phyloP scores from a whole-genome alignment of 2,888 invertebrate species.

The Coleophora deauratella region DNA sequence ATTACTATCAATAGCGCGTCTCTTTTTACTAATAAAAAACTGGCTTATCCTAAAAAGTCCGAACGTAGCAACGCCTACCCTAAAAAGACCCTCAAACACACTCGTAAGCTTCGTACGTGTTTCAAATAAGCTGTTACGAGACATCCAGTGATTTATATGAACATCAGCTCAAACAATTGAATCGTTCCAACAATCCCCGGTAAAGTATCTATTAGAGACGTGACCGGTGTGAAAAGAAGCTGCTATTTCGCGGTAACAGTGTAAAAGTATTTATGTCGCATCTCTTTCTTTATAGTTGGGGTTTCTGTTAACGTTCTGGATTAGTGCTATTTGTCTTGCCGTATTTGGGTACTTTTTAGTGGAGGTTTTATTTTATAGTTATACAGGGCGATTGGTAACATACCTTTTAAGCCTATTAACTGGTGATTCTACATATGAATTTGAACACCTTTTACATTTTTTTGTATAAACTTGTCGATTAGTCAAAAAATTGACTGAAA shows the following conservation, averaged over 20 bases:
- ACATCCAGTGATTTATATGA: constrained; percentile 43
- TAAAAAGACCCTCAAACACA: not conserved
- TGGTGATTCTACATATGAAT: too few species aligned
- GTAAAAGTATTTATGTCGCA: constrained; percentile 29
- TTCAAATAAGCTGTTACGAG: not conserved
- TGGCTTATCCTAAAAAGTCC: too few species aligned
- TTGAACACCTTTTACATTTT: too few species aligned
- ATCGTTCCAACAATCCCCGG: constrained; percentile 44
- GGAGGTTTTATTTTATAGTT: too few species aligned
- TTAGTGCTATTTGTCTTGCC: not conserved
- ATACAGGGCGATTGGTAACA: too few species aligned
- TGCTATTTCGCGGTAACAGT: constrained; percentile 11
- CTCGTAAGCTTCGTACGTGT: constrained; percentile 4
- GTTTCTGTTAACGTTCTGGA: not conserved
- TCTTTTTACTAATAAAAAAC: too few species aligned
- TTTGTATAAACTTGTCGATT: too few species aligned
- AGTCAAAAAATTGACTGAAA: too few species aligned
- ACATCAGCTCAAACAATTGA: constrained; percentile 50
- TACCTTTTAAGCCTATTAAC: too few species aligned
- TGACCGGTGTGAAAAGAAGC: constrained; percentile 21
- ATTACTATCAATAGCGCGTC: too few species aligned
- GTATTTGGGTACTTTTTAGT: too few species aligned
- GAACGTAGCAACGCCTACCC: too few species aligned
- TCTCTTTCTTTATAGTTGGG: constrained; percentile 5
- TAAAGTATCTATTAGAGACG: constrained; percentile 55